Evolutionary conservation across 2,113 vertebrate species (phyloP), one percentile per base, ranked within the genome.

Genomic region (Empidonax alnorum): DNA sequence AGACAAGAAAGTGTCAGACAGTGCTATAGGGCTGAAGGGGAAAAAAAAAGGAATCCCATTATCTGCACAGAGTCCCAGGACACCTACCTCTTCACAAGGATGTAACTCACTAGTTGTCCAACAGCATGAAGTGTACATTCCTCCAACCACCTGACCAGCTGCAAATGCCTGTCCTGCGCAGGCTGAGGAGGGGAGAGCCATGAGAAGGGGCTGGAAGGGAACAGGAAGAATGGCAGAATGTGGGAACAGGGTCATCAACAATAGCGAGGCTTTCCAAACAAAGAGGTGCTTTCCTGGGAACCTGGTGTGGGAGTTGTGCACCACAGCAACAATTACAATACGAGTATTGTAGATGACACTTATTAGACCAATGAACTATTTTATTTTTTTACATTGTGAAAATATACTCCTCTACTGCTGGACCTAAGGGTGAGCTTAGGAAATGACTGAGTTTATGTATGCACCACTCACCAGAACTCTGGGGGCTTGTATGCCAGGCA

Each of bases 311-410:
- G 78, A 74, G 37, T 16, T 63, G 31, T 6, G 24, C 12, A 17
- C 55, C 55, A 77, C 21, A 55, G 37, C 18, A 72, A 67, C 25
- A 27, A 20, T 20, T 21, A 20, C 65, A 46, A 1, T 13, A 25
- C 0, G 0, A 62, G 17, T 49, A 19, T 12, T 3, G 14, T 41
- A 82, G 44, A 24, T 24, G 35, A 65, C 39, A 66, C 18, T 3
- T 4, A 27, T 28, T 33, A 85, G 49, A 65, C n/a, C 12, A 21
- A 30, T 27, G 47, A 44, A 9, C 41, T 47, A 5, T n/a, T 63
- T 47, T 7, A 20, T 41, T 65, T 41, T 25, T 37, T 41, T 55
- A 65, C 15, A 37, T 9, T 73, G 41, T 42, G 53, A 30, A 52
- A 91, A 71, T 25, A 55, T 2, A 62, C 37, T 50, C 14, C 30